These are phyloP conservation scores for Herpailurus yagouaroundi DNA, from an alignment of 2,113 vertebrate genomes.

Conservation along the genomic window DNA sequence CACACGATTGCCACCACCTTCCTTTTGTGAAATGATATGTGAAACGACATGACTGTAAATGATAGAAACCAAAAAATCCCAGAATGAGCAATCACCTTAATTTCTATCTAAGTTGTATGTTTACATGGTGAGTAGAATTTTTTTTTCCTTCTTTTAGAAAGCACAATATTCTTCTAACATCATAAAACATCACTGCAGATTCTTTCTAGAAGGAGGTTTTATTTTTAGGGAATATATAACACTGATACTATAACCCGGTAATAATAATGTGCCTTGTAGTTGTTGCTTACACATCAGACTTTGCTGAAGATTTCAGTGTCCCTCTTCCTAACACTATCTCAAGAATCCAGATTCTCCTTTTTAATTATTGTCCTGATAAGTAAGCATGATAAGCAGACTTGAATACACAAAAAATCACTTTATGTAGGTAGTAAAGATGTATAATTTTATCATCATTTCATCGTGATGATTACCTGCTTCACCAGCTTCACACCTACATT, in stretches of 20 bases:
- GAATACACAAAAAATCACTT: neutral
- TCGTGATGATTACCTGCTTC: neutral
- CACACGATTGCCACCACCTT: neutral
- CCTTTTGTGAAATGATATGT: neutral
- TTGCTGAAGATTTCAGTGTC: neutral
- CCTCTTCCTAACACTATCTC: neutral
- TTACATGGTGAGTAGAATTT: neutral
- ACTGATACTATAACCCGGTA: neutral
- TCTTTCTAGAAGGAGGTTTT: neutral
- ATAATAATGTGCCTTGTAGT: neutral
- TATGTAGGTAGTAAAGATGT: neutral
- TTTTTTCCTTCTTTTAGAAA: neutral
- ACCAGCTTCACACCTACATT: neutral
- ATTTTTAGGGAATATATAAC: neutral
- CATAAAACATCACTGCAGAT: neutral
- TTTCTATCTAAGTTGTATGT: neutral
- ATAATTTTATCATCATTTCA: neutral
- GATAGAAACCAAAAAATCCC: neutral
- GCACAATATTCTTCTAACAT: neutral
- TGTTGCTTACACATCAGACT: neutral
- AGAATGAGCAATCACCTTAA: neutral
- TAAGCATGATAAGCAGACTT: neutral
- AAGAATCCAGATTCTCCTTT: neutral
- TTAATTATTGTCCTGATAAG: neutral
- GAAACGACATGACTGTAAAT: neutral